Conservation (phyloP, 2,113 vertebrate genomes). For the Malaclemys terrapin region DNA sequence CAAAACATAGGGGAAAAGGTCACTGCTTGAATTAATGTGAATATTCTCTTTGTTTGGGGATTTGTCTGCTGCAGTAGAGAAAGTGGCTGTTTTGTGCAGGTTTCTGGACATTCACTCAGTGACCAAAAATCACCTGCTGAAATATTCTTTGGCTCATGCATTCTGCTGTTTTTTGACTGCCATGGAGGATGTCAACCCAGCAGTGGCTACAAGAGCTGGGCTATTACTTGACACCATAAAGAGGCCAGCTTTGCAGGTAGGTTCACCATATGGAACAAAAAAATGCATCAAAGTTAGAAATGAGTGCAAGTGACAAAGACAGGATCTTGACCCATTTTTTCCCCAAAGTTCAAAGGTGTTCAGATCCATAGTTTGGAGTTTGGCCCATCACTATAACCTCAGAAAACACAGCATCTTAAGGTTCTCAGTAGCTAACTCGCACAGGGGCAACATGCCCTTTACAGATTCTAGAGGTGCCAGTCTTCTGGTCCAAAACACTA, state of each 20-base stretch:
- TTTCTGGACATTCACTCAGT: constrained; percentile 98
- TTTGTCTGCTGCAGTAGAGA: constrained; percentile 87
- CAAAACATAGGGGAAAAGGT: neutral
- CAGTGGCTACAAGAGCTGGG: constrained; percentile 95
- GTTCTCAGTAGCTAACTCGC: neutral
- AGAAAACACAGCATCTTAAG: neutral
- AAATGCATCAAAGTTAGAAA: neutral
- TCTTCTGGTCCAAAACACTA: neutral
- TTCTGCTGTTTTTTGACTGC: constrained; percentile 98
- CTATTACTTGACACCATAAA: constrained; percentile 97
- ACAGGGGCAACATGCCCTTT: neutral
- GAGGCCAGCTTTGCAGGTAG: constrained; percentile 94
- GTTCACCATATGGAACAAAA: neutral
- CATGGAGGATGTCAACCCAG: constrained; percentile 97
- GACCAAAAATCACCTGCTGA: constrained; percentile 97
- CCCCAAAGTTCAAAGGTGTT: neutral
- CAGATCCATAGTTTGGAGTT: neutral
- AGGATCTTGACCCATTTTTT: neutral
- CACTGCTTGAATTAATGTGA: neutral
- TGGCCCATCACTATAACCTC: neutral
- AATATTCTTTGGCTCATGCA: constrained; percentile 95
- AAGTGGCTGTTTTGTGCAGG: constrained; percentile 95
- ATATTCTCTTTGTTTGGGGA: constrained; percentile 35
- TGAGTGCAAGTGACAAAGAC: neutral
- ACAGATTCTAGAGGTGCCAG: neutral